Evolutionary conservation across 2,113 vertebrate species (phyloP).

Genomic region (Smithornis capensis): DNA sequence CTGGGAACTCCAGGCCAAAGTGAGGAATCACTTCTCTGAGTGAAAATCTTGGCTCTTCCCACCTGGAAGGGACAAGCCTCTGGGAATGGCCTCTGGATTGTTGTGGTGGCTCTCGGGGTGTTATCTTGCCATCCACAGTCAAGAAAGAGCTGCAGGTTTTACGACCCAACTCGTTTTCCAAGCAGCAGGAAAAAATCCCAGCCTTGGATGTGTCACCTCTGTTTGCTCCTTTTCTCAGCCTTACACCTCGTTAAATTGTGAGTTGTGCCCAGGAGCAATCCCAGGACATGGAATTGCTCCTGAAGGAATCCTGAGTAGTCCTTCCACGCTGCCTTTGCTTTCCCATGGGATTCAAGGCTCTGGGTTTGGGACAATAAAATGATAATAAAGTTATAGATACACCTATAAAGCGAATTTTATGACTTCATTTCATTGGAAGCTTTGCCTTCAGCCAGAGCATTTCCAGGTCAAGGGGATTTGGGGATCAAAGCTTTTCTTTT

Average conservation of each 20-base stretch:
- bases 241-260: constrained; percentile 2
- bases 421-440: background rate
- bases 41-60: background rate
- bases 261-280: background rate
- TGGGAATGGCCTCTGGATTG: no score
- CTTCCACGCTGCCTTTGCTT: background rate
- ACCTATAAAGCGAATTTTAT: background rate
- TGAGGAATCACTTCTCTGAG: background rate
- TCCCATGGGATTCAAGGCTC: background rate
- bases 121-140: background rate
- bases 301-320: background rate
- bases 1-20: background rate
- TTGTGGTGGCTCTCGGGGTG: background rate
- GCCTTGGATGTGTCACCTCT: background rate
- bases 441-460: background rate
- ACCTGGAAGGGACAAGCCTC: background rate
- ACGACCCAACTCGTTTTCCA: background rate
- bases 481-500: background rate
- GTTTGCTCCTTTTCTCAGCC: constrained; percentile 24
- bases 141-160: background rate
- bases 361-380: background rate
- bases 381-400: background rate
- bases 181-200: background rate
- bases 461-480: background rate
- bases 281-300: background rate